Conservation (phyloP, 2,797 vertebrate species). For the Sebastes nivosus region DNA sequence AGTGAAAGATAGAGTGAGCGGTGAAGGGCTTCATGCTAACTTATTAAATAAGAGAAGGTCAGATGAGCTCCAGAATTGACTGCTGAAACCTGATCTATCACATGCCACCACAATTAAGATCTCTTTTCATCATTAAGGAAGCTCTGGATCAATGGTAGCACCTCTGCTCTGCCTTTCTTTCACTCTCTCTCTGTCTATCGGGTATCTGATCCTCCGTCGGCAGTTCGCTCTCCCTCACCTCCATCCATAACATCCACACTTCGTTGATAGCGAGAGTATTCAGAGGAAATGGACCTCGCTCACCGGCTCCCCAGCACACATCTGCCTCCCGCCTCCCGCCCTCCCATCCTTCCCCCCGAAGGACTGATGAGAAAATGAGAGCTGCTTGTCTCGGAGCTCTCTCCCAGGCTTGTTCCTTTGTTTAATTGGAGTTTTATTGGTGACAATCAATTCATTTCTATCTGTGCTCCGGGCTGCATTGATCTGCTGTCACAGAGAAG, state of each 20-base stretch:
- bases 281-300: slow-evolving; percentile 49
- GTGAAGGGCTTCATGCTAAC: slow-evolving; percentile 23
- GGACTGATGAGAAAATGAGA: slow-evolving; percentile 78
- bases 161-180: slow-evolving; percentile 23
- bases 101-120: slow-evolving; percentile 74
- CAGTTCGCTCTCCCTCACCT: slow-evolving; percentile 40
- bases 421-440: slow-evolving; percentile 89
- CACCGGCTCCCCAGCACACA: slow-evolving; percentile 13
- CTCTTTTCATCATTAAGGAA: slow-evolving; percentile 72
- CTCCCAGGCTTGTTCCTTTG: slow-evolving; percentile 69
- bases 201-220: slow-evolving; percentile 41
- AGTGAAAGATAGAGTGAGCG: not conserved
- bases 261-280: slow-evolving; percentile 44
- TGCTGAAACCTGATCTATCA: slow-evolving; percentile 64
- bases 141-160: slow-evolving; percentile 67
- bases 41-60: slow-evolving; percentile 63
- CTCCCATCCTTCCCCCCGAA: not conserved
- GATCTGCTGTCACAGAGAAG: slow-evolving; percentile 79
- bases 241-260: slow-evolving; percentile 58
- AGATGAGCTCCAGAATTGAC: slow-evolving; percentile 60
- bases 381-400: slow-evolving; percentile 58
- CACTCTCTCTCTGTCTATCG: slow-evolving; percentile 30
- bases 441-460: slow-evolving; percentile 85
- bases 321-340: slow-evolving; percentile 12
- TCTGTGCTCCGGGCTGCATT: slow-evolving; percentile 74